These are phyloP conservation scores for Araneus ventricosus DNA, from an alignment of 1,140 invertebrate genomes.

Conservation along the genomic window DNA sequence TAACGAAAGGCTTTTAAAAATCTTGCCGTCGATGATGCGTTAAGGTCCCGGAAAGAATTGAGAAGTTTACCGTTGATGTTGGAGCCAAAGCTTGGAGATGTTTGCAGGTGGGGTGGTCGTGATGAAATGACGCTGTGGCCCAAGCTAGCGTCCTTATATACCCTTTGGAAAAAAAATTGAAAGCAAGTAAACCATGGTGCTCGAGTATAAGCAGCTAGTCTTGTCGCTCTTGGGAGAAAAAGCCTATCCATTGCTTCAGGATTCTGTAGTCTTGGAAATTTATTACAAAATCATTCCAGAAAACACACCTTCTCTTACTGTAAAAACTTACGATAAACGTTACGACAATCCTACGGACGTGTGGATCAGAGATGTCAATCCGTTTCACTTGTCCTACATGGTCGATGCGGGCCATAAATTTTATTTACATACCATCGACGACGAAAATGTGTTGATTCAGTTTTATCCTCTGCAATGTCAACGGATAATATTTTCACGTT, in stretches of 20 bases:
- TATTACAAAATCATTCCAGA: background rate
- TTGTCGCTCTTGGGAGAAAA: background rate
- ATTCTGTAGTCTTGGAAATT: slow-evolving; percentile 1
- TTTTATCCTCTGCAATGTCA: background rate
- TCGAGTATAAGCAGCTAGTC: background rate
- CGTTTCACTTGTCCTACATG: background rate
- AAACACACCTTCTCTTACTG: background rate
- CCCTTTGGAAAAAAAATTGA: no score
- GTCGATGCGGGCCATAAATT: background rate
- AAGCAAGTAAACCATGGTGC: no score
- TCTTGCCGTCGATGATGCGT: no score
- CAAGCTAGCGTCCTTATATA: no score
- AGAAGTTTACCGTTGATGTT: no score
- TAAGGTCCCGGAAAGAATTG: no score
- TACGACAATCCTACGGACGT: background rate
- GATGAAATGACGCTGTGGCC: no score
- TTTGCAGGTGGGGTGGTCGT: no score
- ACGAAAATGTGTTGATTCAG: background rate
- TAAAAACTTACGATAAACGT: background rate
- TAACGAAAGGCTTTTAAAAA: no score
- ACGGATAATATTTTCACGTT: background rate
- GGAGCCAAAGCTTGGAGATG: no score
- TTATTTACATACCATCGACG: no score
- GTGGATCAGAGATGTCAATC: background rate
- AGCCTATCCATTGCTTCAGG: background rate